Evolutionary conservation across 35 echinoderm and acorn worm species (phyloP).

Genomic region (Acanthaster planci): DNA sequence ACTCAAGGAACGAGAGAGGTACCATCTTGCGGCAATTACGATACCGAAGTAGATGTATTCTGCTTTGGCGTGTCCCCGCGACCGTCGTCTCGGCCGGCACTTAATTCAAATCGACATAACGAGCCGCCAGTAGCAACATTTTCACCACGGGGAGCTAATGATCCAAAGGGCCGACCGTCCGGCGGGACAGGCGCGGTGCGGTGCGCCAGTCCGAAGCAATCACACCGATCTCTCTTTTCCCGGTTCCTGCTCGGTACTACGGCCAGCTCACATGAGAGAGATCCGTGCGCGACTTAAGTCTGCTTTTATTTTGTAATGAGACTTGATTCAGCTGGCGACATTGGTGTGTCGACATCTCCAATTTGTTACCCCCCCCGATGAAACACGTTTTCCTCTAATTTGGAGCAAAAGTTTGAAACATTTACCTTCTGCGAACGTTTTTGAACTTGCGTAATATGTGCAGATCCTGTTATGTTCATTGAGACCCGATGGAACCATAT

Average conservation of each 20-base stretch:
- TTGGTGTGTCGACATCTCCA: neutral
- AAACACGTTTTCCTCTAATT: slow-evolving; percentile 13
- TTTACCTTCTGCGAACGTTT: too few species aligned
- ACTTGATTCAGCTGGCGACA: slow-evolving; percentile 19
- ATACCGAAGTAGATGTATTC: neutral
- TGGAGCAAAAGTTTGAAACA: neutral
- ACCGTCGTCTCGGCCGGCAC: neutral
- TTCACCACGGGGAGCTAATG: neutral
- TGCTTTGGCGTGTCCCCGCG: neutral
- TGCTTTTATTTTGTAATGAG: slow-evolving; percentile 1
- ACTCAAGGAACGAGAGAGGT: too few species aligned
- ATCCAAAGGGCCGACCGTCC: neutral
- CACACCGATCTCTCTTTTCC: neutral
- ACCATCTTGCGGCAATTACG: slow-evolving; percentile 15
- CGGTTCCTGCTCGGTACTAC: neutral
- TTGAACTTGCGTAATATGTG: too few species aligned
- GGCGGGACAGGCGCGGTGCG: slow-evolving; percentile 11
- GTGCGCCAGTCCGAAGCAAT: slow-evolving; percentile 20
- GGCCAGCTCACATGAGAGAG: too few species aligned
- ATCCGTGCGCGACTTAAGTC: neutral
- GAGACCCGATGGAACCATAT: too few species aligned
- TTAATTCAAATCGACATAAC: slow-evolving; percentile 15
- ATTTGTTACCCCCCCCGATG: neutral
- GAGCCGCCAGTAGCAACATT: slow-evolving; percentile 27
- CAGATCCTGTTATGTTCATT: too few species aligned